phyloP scores from a whole-genome alignment of 2,797 vertebrate species.

The Ctenopoma multispine region DNA sequence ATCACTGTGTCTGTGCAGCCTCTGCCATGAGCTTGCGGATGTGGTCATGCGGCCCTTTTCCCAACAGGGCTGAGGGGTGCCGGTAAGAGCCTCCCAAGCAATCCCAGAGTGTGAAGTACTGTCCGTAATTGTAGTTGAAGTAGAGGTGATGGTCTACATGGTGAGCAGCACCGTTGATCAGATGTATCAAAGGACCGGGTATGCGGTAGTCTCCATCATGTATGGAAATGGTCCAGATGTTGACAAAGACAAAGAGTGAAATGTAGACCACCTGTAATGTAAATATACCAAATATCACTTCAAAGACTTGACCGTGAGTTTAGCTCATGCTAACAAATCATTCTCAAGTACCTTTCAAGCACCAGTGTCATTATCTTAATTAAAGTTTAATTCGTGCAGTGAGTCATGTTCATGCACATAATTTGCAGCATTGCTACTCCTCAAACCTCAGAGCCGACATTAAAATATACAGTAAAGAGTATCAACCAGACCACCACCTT shows the following conservation, averaged over 20 bases:
- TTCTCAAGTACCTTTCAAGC: no score
- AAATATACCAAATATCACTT: conserved; percentile 4
- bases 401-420: neutral
- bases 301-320: neutral
- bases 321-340: neutral
- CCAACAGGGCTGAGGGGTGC: conserved; percentile 87
- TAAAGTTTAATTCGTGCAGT: neutral
- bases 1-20: conserved; percentile 33
- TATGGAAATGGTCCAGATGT: conserved; percentile 96
- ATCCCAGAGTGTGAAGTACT: conserved; percentile 97
- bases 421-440: neutral
- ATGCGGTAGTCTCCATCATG: conserved; percentile 93
- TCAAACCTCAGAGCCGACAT: neutral
- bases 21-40: conserved; percentile 80
- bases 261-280: conserved; percentile 87
- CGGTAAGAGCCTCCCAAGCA: conserved; percentile 92
- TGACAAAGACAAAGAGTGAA: conserved; percentile 92
- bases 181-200: conserved; percentile 78
- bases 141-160: conserved; percentile 95
- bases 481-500: conserved; percentile 90
- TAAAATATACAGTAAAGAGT: conserved; percentile 70
- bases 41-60: conserved; percentile 86
- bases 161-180: conserved; percentile 93
- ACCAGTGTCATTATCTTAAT: neutral
- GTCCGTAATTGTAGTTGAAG: conserved; percentile 96